These are phyloP conservation scores for Coelopa frigida DNA, from an alignment of 1,140 invertebrate genomes.

Conservation along the genomic window DNA sequence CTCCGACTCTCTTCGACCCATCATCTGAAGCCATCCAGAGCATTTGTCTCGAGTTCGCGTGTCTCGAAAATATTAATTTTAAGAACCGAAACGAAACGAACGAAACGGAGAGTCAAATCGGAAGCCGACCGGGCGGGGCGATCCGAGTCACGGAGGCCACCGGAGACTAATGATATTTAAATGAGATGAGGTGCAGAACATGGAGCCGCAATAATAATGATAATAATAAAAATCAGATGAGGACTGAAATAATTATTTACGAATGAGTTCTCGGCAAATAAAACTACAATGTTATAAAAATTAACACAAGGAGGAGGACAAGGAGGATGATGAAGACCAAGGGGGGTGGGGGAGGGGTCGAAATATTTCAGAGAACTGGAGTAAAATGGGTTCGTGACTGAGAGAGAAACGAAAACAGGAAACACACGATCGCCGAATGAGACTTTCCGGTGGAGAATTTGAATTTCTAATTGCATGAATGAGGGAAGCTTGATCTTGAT, in stretches of 20 bases:
- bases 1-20: no score
- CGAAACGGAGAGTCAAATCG: no score
- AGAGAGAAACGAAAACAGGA: not conserved
- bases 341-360: no score
- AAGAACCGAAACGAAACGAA: not conserved
- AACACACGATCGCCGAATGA: no score
- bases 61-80: not conserved
- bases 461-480: not conserved
- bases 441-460: not conserved
- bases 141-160: not conserved
- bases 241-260: no score
- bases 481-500: not conserved
- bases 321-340: no score
- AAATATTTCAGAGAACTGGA: not conserved
- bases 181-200: constrained; percentile 8
- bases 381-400: not conserved
- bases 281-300: no score
- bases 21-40: not conserved
- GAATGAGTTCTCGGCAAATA: no score
- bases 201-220: no score
- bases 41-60: not conserved
- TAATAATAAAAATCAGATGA: no score
- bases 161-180: constrained; percentile 10
- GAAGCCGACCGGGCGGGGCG: not conserved
- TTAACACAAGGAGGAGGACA: no score